Conservation (phyloP, 2,888 invertebrate species). For the Drosophila nr. fundita region DNA sequence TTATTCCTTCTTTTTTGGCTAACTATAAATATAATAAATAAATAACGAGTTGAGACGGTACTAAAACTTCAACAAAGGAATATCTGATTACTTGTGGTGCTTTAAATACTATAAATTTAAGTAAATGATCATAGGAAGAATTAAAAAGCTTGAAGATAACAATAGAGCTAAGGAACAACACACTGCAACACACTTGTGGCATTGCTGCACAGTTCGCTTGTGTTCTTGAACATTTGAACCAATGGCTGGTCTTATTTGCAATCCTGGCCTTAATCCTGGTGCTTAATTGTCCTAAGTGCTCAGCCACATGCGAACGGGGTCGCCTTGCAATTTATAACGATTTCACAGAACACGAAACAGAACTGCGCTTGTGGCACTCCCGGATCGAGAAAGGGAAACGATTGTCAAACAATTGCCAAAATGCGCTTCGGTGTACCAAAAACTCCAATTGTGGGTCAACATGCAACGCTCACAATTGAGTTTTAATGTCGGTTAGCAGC, state of each 20-base stretch:
- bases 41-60: not conserved
- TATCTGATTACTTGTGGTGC: not conserved
- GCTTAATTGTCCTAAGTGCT: conserved; percentile 36
- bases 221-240: conserved; percentile 18
- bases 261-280: conserved; percentile 13
- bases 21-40: not conserved
- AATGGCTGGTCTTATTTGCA: conserved; percentile 27
- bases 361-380: conserved; percentile 7
- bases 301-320: conserved; percentile 10
- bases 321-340: conserved; percentile 8
- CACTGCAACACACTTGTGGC: not conserved
- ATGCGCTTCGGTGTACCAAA: conserved; percentile 16
- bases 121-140: not conserved
- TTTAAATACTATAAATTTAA: not conserved
- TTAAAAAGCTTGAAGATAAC: not conserved
- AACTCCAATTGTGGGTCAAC: conserved; percentile 51
- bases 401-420: conserved; percentile 31
- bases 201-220: not conserved
- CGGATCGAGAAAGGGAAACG: not conserved
- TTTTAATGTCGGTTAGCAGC: conserved; percentile 2
- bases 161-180: not conserved
- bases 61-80: not conserved
- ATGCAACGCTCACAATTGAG: conserved; percentile 36
- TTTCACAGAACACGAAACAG: not conserved
- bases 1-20: not conserved